These are phyloP conservation scores for Myiothlypis chrysogaster DNA, from an alignment of 2,797 vertebrate genomes.

Conservation along the genomic window DNA sequence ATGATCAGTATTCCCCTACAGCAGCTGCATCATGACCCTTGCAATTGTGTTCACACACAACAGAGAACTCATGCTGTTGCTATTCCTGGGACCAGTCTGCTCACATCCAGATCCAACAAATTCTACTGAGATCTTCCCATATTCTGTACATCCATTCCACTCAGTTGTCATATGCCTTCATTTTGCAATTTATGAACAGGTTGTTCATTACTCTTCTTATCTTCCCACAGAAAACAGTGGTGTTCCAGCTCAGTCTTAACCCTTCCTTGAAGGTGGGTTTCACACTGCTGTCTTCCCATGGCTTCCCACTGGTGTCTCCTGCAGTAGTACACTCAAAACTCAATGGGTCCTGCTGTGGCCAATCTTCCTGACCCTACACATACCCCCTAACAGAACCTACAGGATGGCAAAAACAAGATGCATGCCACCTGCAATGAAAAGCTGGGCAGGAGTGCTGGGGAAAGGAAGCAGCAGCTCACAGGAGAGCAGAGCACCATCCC, in stretches of 20 bases:
- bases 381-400: not conserved
- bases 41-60: not conserved
- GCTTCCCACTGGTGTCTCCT: not conserved
- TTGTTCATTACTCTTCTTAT: not conserved
- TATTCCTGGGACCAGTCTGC: not conserved
- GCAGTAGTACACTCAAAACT: not conserved
- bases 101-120: not conserved
- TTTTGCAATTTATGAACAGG: not conserved
- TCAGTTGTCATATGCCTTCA: not conserved
- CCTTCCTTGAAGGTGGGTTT: not conserved
- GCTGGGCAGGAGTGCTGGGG: not conserved
- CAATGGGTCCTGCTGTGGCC: not conserved
- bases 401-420: not conserved
- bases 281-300: not conserved
- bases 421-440: not conserved
- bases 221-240: accelerated
- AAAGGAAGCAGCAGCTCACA: not conserved
- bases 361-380: not conserved
- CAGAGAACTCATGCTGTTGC: not conserved
- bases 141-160: not conserved
- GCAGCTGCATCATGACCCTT: not conserved
- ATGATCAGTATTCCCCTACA: not conserved
- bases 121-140: not conserved
- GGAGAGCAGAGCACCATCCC: not conserved
- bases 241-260: not conserved